A percentile compares a stretch with the other conserved stretches of the same genome.
Evolutionary conservation across 2,888 invertebrate species (phyloP).

Genomic region (Clistopyga incitator): DNA sequence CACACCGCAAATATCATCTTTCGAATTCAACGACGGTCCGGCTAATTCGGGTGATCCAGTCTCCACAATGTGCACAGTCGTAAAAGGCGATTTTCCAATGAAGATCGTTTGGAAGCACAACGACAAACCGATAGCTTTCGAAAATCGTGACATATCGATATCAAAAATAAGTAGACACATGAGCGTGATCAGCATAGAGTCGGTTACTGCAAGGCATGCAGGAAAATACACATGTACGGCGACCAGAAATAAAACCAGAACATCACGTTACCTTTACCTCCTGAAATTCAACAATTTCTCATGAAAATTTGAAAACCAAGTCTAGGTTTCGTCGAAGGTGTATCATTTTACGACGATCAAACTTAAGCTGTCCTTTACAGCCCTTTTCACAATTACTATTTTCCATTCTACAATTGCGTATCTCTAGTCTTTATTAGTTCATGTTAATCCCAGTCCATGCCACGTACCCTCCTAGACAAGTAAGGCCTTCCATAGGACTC

Average conservation of each 20-base stretch:
- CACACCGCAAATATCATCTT: slow-evolving; percentile 86
- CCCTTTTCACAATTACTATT: too few relatives aligned
- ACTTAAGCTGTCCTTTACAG: background rate
- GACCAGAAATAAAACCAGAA: too few relatives aligned
- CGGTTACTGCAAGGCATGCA: slow-evolving; percentile 85
- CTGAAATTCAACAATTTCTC: too few relatives aligned
- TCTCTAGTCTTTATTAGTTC: background rate
- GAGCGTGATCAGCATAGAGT: slow-evolving; percentile 86
- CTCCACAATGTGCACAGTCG: slow-evolving; percentile 88
- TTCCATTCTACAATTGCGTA: too few relatives aligned
- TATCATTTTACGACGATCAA: background rate
- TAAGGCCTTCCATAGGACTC: background rate
- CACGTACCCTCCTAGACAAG: background rate
- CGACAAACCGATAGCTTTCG: slow-evolving; percentile 80
- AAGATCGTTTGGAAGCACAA: slow-evolving; percentile 89
- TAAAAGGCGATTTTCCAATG: slow-evolving; percentile 90
- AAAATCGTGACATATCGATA: slow-evolving; percentile 84
- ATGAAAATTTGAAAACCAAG: too few relatives aligned
- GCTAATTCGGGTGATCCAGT: slow-evolving; percentile 91
- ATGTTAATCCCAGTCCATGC: background rate
- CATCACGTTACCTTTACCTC: too few relatives aligned
- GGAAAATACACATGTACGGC: slow-evolving; percentile 87
- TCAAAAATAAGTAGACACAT: slow-evolving; percentile 86
- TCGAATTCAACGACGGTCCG: slow-evolving; percentile 86
- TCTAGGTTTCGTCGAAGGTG: too few relatives aligned